Conservation (phyloP, 1,140 invertebrate genomes). For the Drosophila ogumai region DNA sequence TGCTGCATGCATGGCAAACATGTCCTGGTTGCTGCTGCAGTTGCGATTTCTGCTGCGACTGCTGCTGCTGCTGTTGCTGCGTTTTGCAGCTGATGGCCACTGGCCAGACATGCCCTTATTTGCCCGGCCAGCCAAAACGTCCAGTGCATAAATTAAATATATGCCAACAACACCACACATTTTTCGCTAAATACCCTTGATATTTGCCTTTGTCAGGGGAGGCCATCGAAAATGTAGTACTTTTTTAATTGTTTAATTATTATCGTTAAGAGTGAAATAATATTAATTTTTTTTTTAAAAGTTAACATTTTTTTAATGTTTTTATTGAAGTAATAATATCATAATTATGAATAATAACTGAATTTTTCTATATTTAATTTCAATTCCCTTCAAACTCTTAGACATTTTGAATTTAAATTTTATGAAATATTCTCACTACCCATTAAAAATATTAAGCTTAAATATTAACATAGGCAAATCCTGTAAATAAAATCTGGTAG, state of each 20-base stretch:
- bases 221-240: neutral
- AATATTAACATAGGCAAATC: too few relatives aligned
- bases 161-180: conserved; percentile 38
- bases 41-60: neutral
- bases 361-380: too few relatives aligned
- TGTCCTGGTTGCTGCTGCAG: conserved; percentile 68
- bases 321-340: neutral
- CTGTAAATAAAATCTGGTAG: too few relatives aligned
- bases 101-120: conserved; percentile 82
- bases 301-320: too few relatives aligned
- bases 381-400: too few relatives aligned
- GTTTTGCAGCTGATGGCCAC: conserved; percentile 71
- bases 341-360: too few relatives aligned
- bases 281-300: neutral
- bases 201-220: conserved; percentile 18
- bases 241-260: conserved; percentile 4
- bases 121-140: conserved; percentile 71
- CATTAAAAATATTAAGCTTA: too few relatives aligned
- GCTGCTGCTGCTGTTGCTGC: conserved; percentile 13
- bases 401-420: too few relatives aligned
- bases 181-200: conserved; percentile 70
- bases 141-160: conserved; percentile 74
- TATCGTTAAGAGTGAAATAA: neutral
- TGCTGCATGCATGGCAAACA: conserved; percentile 81
- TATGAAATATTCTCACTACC: too few relatives aligned